A percentile compares a stretch with the other conserved stretches of the same genome.
These are phyloP conservation scores for Cremastobaeus sp. DNA, from an alignment of 2,888 invertebrate species.

Conservation along the genomic window DNA sequence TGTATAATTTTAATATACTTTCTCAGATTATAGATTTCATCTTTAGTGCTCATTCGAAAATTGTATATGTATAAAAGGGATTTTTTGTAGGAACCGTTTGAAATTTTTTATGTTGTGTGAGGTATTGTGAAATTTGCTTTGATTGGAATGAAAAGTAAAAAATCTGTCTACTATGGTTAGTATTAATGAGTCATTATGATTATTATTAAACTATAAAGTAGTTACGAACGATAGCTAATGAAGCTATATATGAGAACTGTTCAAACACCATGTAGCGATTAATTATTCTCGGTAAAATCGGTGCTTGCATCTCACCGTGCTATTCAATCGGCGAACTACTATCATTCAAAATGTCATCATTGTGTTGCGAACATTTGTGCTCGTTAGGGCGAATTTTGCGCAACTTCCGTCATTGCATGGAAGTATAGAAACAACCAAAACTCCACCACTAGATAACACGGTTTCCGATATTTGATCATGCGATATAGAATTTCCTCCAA, in stretches of 20 bases:
- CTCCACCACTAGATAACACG: conserved; percentile 9
- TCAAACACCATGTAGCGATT: conserved; percentile 34
- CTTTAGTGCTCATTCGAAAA: too few species aligned
- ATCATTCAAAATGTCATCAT: conserved; percentile 42
- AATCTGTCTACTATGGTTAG: too few species aligned
- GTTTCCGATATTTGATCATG: conserved; percentile 34
- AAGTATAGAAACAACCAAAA: conserved; percentile 33
- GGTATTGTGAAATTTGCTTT: too few species aligned
- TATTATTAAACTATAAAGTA: conserved; percentile 15
- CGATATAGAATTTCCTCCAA: conserved; percentile 30
- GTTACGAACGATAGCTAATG: conserved; percentile 18
- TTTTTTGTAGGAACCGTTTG: too few species aligned
- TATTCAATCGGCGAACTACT: conserved; percentile 39
- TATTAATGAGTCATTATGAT: conserved; percentile 21
- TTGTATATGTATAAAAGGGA: too few species aligned
- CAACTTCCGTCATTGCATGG: conserved; percentile 40
- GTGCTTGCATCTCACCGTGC: conserved; percentile 20
- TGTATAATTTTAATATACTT: too few species aligned
- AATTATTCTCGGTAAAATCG: conserved; percentile 25
- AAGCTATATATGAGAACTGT: conserved; percentile 18
- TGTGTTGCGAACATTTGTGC: conserved; percentile 36
- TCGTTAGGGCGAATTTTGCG: conserved; percentile 55
- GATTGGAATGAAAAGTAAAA: too few species aligned
- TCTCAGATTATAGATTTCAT: too few species aligned
- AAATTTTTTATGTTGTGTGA: too few species aligned